Conservation (phyloP, 2,113 vertebrate species). For the Eurypyga helias region DNA sequence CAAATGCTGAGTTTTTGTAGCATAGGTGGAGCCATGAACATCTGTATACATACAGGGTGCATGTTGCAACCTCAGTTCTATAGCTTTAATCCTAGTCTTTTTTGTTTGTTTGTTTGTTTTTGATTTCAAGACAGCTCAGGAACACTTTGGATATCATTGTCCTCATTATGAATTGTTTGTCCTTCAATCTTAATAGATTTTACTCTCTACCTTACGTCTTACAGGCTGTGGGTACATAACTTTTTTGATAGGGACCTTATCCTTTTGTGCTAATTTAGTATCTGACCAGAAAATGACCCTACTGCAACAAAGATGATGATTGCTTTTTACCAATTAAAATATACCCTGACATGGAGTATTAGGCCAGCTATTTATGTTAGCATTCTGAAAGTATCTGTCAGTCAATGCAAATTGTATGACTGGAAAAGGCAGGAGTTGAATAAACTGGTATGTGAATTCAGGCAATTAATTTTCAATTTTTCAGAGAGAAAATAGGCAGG, state of each 20-base stretch:
- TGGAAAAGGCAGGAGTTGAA: constrained; percentile 34
- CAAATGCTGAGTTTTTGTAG: neutral
- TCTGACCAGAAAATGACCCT: constrained; percentile 55
- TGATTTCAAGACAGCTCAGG: neutral
- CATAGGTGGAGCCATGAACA: neutral
- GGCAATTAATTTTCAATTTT: constrained; percentile 69
- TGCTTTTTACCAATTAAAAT: constrained; percentile 64
- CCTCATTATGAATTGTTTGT: neutral
- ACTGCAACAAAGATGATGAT: constrained; percentile 14
- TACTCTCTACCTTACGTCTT: neutral
- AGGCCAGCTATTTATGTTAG: constrained; percentile 42
- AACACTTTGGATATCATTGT: neutral
- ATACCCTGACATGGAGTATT: constrained; percentile 34
- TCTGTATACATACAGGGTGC: neutral
- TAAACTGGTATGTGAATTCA: constrained; percentile 41
- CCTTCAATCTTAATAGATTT: neutral
- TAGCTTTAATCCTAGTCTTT: neutral
- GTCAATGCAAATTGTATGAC: constrained; percentile 58
- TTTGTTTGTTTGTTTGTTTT: neutral
- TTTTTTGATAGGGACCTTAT: constrained; percentile 13
- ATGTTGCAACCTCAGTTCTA: neutral
- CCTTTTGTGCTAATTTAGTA: constrained; percentile 43
- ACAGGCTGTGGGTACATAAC: neutral
- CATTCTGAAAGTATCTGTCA: constrained; percentile 48
- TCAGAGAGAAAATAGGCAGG: constrained; percentile 40